Evolutionary conservation across 2,888 invertebrate genomes (phyloP), one percentile per base, ranked within the genome.

Genomic region (Dyspetes luteomarginatus): DNA sequence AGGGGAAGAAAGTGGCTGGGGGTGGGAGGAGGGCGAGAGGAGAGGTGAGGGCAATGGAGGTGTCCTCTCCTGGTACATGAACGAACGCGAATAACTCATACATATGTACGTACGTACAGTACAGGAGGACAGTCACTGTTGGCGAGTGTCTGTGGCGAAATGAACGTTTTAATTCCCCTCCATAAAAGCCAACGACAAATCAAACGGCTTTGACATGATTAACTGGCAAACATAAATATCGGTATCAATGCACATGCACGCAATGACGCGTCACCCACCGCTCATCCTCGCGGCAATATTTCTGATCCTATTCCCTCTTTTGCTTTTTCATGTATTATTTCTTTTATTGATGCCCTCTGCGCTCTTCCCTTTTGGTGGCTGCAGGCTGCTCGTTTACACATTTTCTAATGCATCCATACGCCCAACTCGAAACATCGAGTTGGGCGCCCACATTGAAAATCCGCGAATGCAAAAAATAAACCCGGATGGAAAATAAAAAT

Each of bases 151-250:
- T 90, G 91, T 87, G 91, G 90, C 89, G 88, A 91, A 90, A 91
- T 90, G 89, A 91, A 91, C 91, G 91, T 91, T 91, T 91, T 91
- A 91, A 91, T 91, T 91, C 90, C 90, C 91, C 90, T 89, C 89
- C 90, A 91, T 91, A 91, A 91, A 91, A 91, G 90, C 90, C 90
- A 89, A 90, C 91, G 91, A 91, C 91, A 91, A 92, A 92, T 91
- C 91, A 92, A 91, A 91, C 89, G 88, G 89, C 88, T 89, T 87
- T 89, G 91, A 91, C 91, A 90, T 91, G 91, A 92, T 91, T 91
- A 91, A 92, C 90, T 91, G 91, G 88, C 87, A 87, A 86, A 87
- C 90, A 90, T 91, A 90, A 91, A 91, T 91, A 91, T 91, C 89
- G 90, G 88, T 91, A 91, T 92, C 91, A 91, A 91, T 91, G 89